phyloP scores from a whole-genome alignment of 2,113 vertebrate genomes.

The Ploceus nigricollis region DNA sequence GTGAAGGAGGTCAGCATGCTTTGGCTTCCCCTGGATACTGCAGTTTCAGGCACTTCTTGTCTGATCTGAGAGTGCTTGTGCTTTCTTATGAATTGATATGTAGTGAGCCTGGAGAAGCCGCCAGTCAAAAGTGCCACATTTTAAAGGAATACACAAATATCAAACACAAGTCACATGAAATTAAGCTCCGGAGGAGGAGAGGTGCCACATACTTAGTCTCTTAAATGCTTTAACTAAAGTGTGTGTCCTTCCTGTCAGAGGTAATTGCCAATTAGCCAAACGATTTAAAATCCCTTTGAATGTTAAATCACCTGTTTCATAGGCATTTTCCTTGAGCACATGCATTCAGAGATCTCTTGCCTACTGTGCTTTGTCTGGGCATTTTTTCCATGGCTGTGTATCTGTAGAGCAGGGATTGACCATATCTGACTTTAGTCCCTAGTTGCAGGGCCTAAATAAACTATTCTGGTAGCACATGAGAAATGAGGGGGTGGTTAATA shows the following conservation, averaged over 20 bases:
- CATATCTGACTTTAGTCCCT: not conserved
- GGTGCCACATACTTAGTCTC: not conserved
- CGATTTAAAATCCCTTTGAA: not conserved
- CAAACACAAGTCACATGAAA: not conserved
- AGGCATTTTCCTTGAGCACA: not conserved
- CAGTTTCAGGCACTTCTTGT: not conserved
- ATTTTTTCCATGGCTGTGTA: not conserved
- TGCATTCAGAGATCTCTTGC: not conserved
- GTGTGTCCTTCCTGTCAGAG: not conserved
- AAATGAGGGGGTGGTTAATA: not conserved
- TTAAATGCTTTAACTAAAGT: not conserved
- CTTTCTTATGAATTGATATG: not conserved
- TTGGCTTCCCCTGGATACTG: not conserved
- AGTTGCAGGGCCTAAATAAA: not conserved
- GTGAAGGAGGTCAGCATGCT: not conserved
- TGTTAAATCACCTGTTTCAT: not conserved
- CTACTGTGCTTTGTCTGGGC: not conserved
- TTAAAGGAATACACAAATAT: not conserved
- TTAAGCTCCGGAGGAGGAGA: not conserved
- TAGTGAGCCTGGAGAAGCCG: not conserved
- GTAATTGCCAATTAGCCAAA: constrained; percentile 20
- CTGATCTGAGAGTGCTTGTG: not conserved
- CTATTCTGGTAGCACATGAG: not conserved
- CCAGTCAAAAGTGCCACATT: not conserved
- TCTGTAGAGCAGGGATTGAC: not conserved